phyloP scores from a whole-genome alignment of 2,797 vertebrate genomes.

The Onychomys leucogaster region DNA sequence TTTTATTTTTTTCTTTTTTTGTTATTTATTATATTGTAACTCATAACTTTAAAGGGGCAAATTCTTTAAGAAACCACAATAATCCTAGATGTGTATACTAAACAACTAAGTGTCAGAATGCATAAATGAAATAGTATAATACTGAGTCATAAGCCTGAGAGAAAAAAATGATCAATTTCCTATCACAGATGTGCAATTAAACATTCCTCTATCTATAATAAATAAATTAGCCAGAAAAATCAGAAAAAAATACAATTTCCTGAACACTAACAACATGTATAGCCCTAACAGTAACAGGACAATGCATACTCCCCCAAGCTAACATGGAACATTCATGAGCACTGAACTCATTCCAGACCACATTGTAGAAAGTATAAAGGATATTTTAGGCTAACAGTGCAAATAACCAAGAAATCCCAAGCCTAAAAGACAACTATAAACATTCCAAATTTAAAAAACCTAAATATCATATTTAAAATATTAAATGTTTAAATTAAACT shows the following conservation, averaged over 20 bases:
- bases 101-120: background rate
- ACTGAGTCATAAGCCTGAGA: background rate
- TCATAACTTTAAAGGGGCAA: background rate
- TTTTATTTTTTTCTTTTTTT: too few relatives aligned
- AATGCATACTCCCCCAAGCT: background rate
- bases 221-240: background rate
- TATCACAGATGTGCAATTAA: background rate
- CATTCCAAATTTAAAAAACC: background rate
- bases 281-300: background rate
- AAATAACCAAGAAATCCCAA: background rate
- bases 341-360: background rate
- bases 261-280: background rate
- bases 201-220: background rate
- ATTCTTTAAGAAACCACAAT: background rate
- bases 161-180: background rate
- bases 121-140: background rate
- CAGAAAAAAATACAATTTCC: background rate
- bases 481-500: too few relatives aligned
- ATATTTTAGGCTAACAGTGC: background rate
- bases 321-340: background rate
- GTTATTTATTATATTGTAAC: too few relatives aligned
- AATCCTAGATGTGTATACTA: background rate
- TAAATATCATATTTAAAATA: background rate
- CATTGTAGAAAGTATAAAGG: background rate
- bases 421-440: background rate